These are phyloP conservation scores for Spatulosminthurus flaviceps DNA, from an alignment of 2,888 invertebrate species.

Conservation along the genomic window DNA sequence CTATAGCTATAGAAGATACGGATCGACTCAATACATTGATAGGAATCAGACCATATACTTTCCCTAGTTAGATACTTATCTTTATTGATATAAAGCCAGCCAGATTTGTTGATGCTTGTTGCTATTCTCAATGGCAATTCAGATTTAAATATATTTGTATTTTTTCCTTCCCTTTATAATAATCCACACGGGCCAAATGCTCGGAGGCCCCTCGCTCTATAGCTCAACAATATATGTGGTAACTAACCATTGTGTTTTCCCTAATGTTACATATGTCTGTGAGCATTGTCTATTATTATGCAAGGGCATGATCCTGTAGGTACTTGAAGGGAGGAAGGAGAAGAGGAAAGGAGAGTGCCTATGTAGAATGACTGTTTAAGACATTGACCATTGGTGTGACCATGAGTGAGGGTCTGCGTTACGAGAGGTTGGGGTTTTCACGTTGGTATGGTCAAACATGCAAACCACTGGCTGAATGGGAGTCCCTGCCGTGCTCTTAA, in stretches of 20 bases:
- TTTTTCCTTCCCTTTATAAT: neutral
- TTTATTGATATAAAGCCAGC: no score
- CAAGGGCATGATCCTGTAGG: neutral
- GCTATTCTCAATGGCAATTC: slow-evolving; percentile 4
- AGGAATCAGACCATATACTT: neutral
- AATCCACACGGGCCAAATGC: no score
- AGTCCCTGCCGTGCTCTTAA: slow-evolving; percentile 43
- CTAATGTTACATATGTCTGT: no score
- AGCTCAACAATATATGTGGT: no score
- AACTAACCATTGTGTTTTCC: no score
- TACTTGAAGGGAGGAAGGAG: neutral
- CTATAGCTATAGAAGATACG: no score
- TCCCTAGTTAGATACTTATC: neutral
- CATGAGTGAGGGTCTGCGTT: slow-evolving; percentile 6
- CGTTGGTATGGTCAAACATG: slow-evolving; percentile 40
- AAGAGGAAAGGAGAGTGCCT: neutral
- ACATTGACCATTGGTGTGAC: slow-evolving; percentile 34
- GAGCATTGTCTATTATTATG: no score
- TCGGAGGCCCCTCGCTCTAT: no score
- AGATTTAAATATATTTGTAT: slow-evolving; percentile 7
- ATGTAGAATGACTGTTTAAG: neutral
- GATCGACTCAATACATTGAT: neutral
- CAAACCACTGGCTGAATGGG: slow-evolving; percentile 40
- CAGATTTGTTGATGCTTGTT: slow-evolving; percentile 10
- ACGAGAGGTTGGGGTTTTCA: slow-evolving; percentile 12